Base-by-base conservation (phyloP, 2,888 invertebrate species). In the Itoplectis maculator region DNA sequence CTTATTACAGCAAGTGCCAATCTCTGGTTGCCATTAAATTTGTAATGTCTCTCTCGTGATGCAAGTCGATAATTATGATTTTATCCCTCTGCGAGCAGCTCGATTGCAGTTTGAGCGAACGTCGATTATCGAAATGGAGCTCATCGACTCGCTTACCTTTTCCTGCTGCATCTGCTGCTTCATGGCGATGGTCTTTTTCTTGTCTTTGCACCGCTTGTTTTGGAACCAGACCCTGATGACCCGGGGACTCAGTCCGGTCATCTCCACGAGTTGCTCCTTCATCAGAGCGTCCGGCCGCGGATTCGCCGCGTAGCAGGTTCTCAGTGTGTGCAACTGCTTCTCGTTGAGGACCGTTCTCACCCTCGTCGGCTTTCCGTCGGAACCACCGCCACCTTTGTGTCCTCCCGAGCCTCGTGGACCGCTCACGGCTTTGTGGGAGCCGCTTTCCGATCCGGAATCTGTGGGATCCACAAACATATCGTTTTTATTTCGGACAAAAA, bases 161-260 rank as follows among this genome's bases (percentile, higher is more conserved):
- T 99, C 99, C 92, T 99, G 98, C 91, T 98, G 98, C 96, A 99
- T 98, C 93, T 99, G 98, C 94, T 99, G 97, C 93, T 99, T 99
- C 95, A 99, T 96, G 90, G 98, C 96, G 69, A 99, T 97, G 74
- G 98, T 98, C 93, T 98, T 97, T 95, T 99, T 99, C 94, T 99
- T 99, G 94, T 99, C 98, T 93, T 99, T 99, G 94, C 98, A 99
- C 85, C 99, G 95, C 93, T 99, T 99, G 94, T 99, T 99, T 94
- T 99, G 99, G 95, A 99, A 99, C 99, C 99, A 99, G 80, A 99
- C 99, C 91, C 99, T 95, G 92, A 99, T 99, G 88, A 99, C 99
- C 15, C 99, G 94, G 20, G 99, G 99, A 90, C 98, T 98, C 70
- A 99, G 95, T 0, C 98, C 96, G 15, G 99, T 99, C 99, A 99